Base-by-base conservation (phyloP, 2,113 vertebrate species). In the Saccopteryx bilineata region DNA sequence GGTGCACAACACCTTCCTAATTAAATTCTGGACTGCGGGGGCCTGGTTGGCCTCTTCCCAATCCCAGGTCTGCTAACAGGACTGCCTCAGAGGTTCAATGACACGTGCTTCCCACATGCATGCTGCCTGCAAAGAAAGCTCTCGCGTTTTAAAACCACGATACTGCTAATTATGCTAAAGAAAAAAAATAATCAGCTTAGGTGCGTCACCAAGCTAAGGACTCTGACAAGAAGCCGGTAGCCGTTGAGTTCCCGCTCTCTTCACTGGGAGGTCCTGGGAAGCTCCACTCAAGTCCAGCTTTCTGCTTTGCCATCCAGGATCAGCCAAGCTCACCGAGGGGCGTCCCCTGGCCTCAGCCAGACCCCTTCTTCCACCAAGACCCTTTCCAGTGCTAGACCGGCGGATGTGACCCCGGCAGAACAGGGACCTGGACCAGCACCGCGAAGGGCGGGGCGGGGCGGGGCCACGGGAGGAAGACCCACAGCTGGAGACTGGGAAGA, bases 371-470 rank as follows among this genome's bases (percentile, higher is more conserved):
- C 76, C 39, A 5, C 1, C 6, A 50, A n/a, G 18, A 15, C 61
- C 24, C 7, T 19, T 46, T 31, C 58, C 39, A 2, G 31, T 33
- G 65, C 56, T 54, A 17, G 18, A 33, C 33, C 52, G 39, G 56
- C 46, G 14, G 78, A 46, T 13, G 17, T 31, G 33, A 28, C 58
- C 14, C 2, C 76, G 3, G 71, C 48, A 11, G 21, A 28, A 3
- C 19, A 52, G n/a, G 33, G 2, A 5, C 0, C 5, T 13, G 6
- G 18, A 10, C 12, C 52, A 21, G 24, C 12, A 13, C 0, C 2
- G 0, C 0, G 6, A 8, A n/a, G n/a, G n/a, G n/a, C n/a, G n/a
- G n/a, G n/a, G n/a, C 54, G n/a, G 14, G 26, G 12, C 23, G 10
- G 23, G 18, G n/a, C n/a, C n/a, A 0, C 21, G 4, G 63, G 12